Conservation (phyloP, 1,140 invertebrate species). For the Galendromus occidentalis region DNA sequence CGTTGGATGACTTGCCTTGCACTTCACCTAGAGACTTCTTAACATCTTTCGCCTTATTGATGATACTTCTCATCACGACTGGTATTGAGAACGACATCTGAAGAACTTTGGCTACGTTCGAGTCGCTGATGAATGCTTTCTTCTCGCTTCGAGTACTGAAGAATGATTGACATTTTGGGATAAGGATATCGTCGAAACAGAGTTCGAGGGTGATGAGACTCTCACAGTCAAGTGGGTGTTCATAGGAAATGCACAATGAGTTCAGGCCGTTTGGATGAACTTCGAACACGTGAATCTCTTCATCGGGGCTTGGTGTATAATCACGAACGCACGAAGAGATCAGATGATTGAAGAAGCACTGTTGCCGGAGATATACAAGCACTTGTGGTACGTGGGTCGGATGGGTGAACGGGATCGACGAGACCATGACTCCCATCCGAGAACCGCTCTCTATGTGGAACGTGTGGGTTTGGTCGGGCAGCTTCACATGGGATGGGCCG, state of each 20-base stretch:
- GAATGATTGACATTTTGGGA: slow-evolving; percentile 33
- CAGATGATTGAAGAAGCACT: slow-evolving; percentile 73
- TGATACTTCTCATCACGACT: slow-evolving; percentile 20
- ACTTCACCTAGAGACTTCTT: slow-evolving; percentile 21
- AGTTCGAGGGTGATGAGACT: slow-evolving; percentile 1
- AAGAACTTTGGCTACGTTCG: neutral
- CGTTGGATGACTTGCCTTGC: neutral
- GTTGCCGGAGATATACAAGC: slow-evolving; percentile 58
- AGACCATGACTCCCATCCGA: slow-evolving; percentile 56
- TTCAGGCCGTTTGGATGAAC: slow-evolving; percentile 10
- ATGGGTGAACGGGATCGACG: slow-evolving; percentile 72
- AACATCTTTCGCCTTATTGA: slow-evolving; percentile 37
- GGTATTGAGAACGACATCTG: neutral
- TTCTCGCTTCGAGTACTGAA: slow-evolving; percentile 6
- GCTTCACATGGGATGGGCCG: slow-evolving; percentile 32
- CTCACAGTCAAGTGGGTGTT: slow-evolving; percentile 19
- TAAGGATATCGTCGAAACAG: slow-evolving; percentile 12
- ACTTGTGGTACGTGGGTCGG: slow-evolving; percentile 78
- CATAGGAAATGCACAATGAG: slow-evolving; percentile 21
- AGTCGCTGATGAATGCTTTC: slow-evolving; percentile 3
- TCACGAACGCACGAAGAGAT: slow-evolving; percentile 65
- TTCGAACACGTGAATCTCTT: slow-evolving; percentile 12
- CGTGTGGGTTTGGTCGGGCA: slow-evolving; percentile 78
- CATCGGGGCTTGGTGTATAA: slow-evolving; percentile 41
- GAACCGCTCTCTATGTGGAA: slow-evolving; percentile 66